phyloP scores from a whole-genome alignment of 2,113 vertebrate genomes.

The Oxyruncus cristatus region DNA sequence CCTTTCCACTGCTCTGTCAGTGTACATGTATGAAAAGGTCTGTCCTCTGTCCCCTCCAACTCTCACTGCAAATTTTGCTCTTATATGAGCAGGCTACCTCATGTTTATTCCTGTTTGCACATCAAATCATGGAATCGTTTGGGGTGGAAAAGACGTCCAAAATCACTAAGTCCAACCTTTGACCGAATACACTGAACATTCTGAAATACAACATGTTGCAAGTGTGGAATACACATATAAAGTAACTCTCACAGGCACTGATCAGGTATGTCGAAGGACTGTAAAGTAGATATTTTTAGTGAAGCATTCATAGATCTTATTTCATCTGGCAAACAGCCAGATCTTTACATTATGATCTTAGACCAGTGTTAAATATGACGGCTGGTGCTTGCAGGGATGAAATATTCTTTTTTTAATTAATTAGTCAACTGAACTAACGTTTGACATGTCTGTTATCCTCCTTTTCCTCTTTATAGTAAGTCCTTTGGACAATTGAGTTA shows the following conservation, averaged over 20 bases:
- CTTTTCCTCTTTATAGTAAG: neutral
- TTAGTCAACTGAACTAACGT: neutral
- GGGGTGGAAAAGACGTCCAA: neutral
- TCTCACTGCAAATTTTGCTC: rapidly evolving
- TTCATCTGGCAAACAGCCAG: neutral
- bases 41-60: neutral
- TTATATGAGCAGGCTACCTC: neutral
- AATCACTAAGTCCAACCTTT: neutral
- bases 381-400: neutral
- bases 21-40: neutral
- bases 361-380: neutral
- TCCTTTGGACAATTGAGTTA: neutral
- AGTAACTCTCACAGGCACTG: neutral
- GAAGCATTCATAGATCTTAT: neutral
- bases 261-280: neutral
- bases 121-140: neutral
- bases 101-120: neutral
- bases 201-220: neutral
- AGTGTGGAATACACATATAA: neutral
- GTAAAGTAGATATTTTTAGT: neutral
- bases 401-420: neutral
- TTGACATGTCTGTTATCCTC: neutral
- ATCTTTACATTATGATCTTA: neutral
- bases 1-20: neutral
- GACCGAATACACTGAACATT: neutral